These are phyloP conservation scores for Ceraclea dissimilis DNA, from an alignment of 2,888 invertebrate genomes.

Conservation along the genomic window DNA sequence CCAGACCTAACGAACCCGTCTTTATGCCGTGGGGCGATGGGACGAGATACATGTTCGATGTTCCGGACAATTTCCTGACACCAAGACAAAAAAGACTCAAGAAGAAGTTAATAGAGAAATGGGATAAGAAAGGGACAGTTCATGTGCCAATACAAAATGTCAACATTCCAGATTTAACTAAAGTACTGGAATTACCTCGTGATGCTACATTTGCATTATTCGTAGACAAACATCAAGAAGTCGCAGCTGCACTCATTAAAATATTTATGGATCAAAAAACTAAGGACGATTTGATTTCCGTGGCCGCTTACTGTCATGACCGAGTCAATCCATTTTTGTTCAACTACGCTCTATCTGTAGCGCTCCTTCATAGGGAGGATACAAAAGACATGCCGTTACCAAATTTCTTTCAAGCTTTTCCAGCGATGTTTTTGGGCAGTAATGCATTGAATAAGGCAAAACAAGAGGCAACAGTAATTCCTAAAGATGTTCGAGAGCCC, in stretches of 20 bases:
- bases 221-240: neutral
- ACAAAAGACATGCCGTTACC: slow-evolving; percentile 1
- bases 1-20: slow-evolving; percentile 56
- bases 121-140: slow-evolving; percentile 36
- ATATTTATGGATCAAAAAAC: slow-evolving; percentile 1
- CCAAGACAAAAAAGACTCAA: neutral
- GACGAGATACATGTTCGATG: neutral
- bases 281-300: slow-evolving; percentile 52
- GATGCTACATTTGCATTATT: slow-evolving; percentile 30
- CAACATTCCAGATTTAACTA: slow-evolving; percentile 21
- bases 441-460: neutral
- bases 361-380: slow-evolving; percentile 47
- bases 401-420: neutral
- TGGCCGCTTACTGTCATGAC: slow-evolving; percentile 60
- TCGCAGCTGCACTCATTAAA: neutral
- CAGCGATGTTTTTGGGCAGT: neutral
- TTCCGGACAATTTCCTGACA: neutral
- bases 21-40: slow-evolving; percentile 3
- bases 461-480: neutral
- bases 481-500: slow-evolving; percentile 32
- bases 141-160: slow-evolving; percentile 39
- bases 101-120: slow-evolving; percentile 25
- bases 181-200: slow-evolving; percentile 49
- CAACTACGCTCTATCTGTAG: slow-evolving; percentile 67
- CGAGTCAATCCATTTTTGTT: slow-evolving; percentile 68